Base-by-base conservation (phyloP, 2,888 invertebrate species). In the Callyntrura sp. region DNA sequence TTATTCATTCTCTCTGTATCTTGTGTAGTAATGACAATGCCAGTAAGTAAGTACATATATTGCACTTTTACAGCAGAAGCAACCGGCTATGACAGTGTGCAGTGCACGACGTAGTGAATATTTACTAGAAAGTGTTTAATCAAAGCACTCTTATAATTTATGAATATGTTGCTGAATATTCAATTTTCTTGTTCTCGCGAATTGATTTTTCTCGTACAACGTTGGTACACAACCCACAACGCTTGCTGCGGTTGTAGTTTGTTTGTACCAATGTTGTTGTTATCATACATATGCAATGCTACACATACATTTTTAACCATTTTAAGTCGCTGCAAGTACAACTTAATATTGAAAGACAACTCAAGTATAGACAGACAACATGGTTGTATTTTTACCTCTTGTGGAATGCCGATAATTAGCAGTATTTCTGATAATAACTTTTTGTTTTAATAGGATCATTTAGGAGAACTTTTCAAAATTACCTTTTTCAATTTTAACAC, bases 391-490 rank as follows among this genome's bases (percentile, higher is more conserved):
- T n/a, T n/a, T n/a, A n/a, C n/a, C n/a, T n/a, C 9, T 8, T 14
- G 57, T 28, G 35, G 11, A 57, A 57, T 60, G 23, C 9, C 6
- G 6, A 6, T 35, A 35, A 4, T 35, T 35, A 43, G 20, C 6
- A 70, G 57, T 43, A 35, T 0, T 35, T 35, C 35, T 6, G 35
- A 35, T 35, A 35, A 35, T 35, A 35, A 2, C 35, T 35, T 35
- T 35, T 2, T 20, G 48, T 68, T 68, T 68, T 70, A 4, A 45
- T 45, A 70, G 35, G 43, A 8, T 70, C 23, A 23, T 73, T 73
- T 23, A 48, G 35, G 35, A 73, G 76, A 73, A 85, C 76, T 85
- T 68, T 85, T 60, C 25, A 23, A 85, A 85, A 76, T 85, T 84
- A 48, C 55, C 70, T 68, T 79, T 79, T 84, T 51, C 43, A 43